A percentile compares a stretch with the other conserved stretches of the same genome.
These are phyloP conservation scores for Zosterops pallidus DNA, from an alignment of 2,113 vertebrate genomes.

Conservation along the genomic window DNA sequence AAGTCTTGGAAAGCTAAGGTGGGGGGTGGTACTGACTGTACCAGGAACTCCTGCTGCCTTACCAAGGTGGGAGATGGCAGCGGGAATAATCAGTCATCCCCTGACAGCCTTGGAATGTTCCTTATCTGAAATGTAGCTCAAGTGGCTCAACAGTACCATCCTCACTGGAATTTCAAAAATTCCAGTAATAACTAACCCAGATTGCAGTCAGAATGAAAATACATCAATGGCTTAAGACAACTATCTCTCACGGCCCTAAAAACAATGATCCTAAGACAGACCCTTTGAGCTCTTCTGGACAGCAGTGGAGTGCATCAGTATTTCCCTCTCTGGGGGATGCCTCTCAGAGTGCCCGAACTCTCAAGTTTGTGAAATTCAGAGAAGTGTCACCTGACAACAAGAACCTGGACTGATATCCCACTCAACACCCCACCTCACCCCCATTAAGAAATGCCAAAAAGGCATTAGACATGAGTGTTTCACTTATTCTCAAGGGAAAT, in stretches of 20 bases:
- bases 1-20: background rate
- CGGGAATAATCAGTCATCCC: background rate
- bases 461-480: background rate
- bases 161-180: background rate
- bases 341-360: background rate
- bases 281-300: background rate
- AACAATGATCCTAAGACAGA: background rate
- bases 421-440: background rate
- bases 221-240: background rate
- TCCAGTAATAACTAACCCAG: background rate
- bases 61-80: background rate
- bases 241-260: background rate
- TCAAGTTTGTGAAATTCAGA: background rate
- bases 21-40: background rate
- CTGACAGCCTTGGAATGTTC: background rate
- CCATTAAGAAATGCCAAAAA: background rate
- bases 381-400: background rate
- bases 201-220: background rate
- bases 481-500: background rate
- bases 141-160: background rate
- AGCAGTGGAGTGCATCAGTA: background rate
- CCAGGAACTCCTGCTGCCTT: background rate
- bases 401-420: background rate
- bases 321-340: background rate
- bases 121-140: background rate